A percentile compares a stretch with the other conserved stretches of the same genome.
Conservation (phyloP, 2,797 vertebrate genomes). For the Ambastaia sidthimunki region DNA sequence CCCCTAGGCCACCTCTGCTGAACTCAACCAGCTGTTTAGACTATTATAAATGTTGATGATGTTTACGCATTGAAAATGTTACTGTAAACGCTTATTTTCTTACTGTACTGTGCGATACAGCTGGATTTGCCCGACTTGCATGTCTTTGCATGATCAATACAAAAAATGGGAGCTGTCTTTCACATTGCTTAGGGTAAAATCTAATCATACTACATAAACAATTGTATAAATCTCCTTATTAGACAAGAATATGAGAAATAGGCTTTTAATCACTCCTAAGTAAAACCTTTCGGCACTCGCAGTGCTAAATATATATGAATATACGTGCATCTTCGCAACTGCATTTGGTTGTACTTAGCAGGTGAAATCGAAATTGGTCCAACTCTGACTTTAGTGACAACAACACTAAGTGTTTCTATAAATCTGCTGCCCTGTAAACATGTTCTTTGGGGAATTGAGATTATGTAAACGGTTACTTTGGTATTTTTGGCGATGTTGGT, state of each 20-base stretch:
- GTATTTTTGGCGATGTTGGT: background rate
- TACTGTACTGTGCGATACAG: background rate
- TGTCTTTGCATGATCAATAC: background rate
- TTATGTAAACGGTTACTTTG: background rate
- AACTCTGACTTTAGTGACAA: background rate
- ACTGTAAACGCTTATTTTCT: background rate
- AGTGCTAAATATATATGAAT: background rate
- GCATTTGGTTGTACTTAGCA: too few relatives aligned
- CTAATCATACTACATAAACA: background rate
- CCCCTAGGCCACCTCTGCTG: constrained; percentile 40
- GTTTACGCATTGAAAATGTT: background rate
- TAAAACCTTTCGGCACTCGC: background rate
- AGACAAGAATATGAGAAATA: background rate
- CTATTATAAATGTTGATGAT: background rate
- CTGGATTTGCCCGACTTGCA: background rate
- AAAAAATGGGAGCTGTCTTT: background rate
- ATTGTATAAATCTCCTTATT: background rate
- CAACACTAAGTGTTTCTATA: background rate
- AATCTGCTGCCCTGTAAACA: background rate
- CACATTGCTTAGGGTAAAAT: background rate
- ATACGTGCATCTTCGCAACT: too few relatives aligned
- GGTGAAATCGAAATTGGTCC: too few relatives aligned
- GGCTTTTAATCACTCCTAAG: background rate
- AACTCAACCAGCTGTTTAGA: constrained; percentile 18
- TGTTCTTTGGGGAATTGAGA: background rate